Conservation (phyloP, 2,888 invertebrate species). For the Eupelmus urozonus region DNA sequence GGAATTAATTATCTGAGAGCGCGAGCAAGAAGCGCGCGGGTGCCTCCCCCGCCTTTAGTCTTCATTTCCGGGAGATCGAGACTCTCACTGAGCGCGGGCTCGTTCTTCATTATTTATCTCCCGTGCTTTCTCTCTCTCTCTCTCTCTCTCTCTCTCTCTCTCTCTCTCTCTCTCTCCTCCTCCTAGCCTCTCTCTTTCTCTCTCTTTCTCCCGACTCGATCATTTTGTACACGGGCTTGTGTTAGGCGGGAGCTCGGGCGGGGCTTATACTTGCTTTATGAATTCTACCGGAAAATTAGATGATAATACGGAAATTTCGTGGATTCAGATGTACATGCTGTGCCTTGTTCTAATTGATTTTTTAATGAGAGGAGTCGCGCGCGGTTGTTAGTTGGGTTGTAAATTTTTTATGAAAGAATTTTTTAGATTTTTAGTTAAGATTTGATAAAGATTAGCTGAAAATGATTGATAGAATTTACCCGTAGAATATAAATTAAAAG, state of each 20-base stretch:
- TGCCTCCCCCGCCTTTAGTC: slow-evolving; percentile 43
- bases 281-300: slow-evolving; percentile 36
- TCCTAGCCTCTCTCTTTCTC: slow-evolving; percentile 54
- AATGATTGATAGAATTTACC: too few species aligned
- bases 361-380: neutral
- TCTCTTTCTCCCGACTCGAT: too few species aligned
- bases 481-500: too few species aligned
- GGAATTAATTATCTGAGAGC: slow-evolving; percentile 56
- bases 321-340: neutral
- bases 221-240: neutral
- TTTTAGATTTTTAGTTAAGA: neutral
- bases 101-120: slow-evolving; percentile 48
- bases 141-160: neutral
- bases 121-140: slow-evolving; percentile 47
- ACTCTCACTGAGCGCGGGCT: too few species aligned
- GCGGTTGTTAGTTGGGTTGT: too few species aligned
- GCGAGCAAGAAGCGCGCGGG: slow-evolving; percentile 18
- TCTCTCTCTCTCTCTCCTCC: too few species aligned
- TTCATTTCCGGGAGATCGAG: slow-evolving; percentile 51
- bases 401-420: neutral
- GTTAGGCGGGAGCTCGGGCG: too few species aligned
- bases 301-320: slow-evolving; percentile 18
- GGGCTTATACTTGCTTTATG: neutral
- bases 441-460: neutral
- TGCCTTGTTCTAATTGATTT: neutral